Evolutionary conservation across 2,888 invertebrate species (phyloP).

Genomic region (Drosophila pseudotakahashii): DNA sequence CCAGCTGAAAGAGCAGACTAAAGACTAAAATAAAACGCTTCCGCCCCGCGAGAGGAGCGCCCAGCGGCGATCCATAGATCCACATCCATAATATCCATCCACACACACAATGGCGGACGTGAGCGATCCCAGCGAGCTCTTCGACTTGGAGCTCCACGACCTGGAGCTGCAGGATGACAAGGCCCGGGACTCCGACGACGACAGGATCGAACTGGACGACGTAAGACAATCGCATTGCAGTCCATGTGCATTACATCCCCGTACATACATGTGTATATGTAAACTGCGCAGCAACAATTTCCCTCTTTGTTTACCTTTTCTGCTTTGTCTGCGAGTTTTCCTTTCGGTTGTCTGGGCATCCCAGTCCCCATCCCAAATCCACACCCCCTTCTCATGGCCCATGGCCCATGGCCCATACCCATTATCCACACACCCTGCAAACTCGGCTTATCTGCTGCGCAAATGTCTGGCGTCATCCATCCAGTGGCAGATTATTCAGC

Average conservation of each 20-base stretch:
- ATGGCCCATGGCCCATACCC: background rate
- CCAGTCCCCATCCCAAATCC: background rate
- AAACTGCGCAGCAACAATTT: slow-evolving; percentile 61
- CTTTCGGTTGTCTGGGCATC: slow-evolving; percentile 31
- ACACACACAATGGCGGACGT: slow-evolving; percentile 81
- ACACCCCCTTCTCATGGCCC: background rate
- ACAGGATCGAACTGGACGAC: slow-evolving; percentile 94
- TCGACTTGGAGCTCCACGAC: slow-evolving; percentile 95
- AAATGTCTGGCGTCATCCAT: slow-evolving; percentile 62
- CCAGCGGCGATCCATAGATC: slow-evolving; percentile 6
- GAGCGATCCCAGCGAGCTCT: slow-evolving; percentile 88
- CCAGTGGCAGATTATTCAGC: slow-evolving; percentile 55
- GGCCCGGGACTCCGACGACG: slow-evolving; percentile 90
- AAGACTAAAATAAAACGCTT: slow-evolving; percentile 42
- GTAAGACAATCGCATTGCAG: slow-evolving; percentile 85
- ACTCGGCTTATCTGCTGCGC: slow-evolving; percentile 73
- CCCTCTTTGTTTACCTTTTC: slow-evolving; percentile 70
- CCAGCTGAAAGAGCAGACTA: slow-evolving; percentile 23
- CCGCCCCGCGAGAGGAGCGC: slow-evolving; percentile 18
- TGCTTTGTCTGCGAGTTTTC: slow-evolving; percentile 52
- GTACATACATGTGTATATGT: no score
- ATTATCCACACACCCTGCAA: slow-evolving; percentile 21
- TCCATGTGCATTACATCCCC: background rate
- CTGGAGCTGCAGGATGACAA: slow-evolving; percentile 92
- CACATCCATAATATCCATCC: slow-evolving; percentile 5